Conservation (phyloP, 2,797 vertebrate genomes). For the Danio kyathit region DNA sequence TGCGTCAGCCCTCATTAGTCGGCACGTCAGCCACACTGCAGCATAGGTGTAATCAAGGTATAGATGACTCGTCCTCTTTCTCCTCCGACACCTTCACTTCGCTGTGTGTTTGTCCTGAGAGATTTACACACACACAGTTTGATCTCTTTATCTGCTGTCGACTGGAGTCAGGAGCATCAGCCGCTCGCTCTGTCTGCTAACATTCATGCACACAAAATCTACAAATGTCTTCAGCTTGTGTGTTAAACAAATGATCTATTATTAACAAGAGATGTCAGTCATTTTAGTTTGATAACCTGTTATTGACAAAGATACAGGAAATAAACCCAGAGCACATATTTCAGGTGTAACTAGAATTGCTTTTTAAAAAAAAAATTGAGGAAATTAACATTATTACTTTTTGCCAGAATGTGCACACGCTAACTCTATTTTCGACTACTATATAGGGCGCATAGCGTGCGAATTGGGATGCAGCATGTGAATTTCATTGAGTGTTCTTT, state of each 20-base stretch:
- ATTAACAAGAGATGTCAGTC: too few species aligned
- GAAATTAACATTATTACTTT: too few species aligned
- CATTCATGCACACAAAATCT: background rate
- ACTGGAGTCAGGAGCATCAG: background rate
- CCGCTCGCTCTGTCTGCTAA: background rate
- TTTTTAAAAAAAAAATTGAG: too few species aligned
- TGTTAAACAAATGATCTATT: background rate
- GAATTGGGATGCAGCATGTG: too few species aligned
- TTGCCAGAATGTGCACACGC: too few species aligned
- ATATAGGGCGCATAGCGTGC: too few species aligned
- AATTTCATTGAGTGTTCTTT: background rate
- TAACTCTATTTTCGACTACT: too few species aligned
- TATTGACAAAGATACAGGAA: too few species aligned
- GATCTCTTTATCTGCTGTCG: conserved; percentile 29
- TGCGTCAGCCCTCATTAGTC: conserved; percentile 21
- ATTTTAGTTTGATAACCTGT: too few species aligned
- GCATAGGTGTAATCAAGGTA: conserved; percentile 13
- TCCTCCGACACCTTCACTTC: background rate
- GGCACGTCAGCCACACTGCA: background rate
- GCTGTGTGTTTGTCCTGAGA: conserved; percentile 12
- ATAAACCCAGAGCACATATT: too few species aligned
- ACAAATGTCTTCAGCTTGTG: background rate
- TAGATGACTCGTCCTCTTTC: conserved; percentile 4
- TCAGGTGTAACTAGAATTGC: too few species aligned
- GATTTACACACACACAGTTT: conserved; percentile 19